Base-by-base conservation (phyloP, 1,140 invertebrate species). In the Aphaenogaster ashmeadi region DNA sequence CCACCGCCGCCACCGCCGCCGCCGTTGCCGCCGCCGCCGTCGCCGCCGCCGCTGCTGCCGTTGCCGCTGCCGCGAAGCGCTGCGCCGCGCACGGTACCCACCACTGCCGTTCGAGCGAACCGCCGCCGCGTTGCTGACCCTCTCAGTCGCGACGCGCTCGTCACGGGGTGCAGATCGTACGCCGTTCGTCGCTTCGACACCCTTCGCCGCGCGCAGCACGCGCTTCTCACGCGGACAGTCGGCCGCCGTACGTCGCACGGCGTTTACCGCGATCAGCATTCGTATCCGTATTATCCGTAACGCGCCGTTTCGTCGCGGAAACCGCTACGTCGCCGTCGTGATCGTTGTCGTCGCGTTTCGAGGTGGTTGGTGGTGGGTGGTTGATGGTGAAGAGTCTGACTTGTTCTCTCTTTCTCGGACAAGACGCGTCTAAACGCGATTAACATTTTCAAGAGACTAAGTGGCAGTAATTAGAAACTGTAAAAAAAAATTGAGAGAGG, bases 71-170 rank as follows among this genome's bases (percentile, higher is more conserved):
- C 79, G 72, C 72, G 66, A 67, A 67, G 38, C 54, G 77, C 89
- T 87, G 87, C 77, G 88, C 88, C 90, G 87, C 90, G 90, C 79
- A 88, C 60, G 77, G 79, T 67, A 47, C 71, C 71, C 86, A 75
- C 89, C 78, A 86, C 83, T 77, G 90, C 83, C 87, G 89, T 60
- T 87, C 90, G 90, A 87, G 56, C 80, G 89, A 90, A 88, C 81
- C 90, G 90, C 71, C 80, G 89, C 88, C 88, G 80, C 69, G 80
- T 44, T 84, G 86, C 66, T 84, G 77, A 87, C 88, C 89, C 93
- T 93, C 92, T 95, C 94, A 95, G 95, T 95, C 94, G 95, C 94
- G 95, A 95, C 95, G 95, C 95, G 95, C 94, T 94, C 94, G 93
- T 94, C 95, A 95, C 94, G 93, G 95, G 94, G 94, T 94, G 93